These are phyloP conservation scores for Potorous gilbertii DNA, from an alignment of 2,797 vertebrate genomes.

Conservation along the genomic window DNA sequence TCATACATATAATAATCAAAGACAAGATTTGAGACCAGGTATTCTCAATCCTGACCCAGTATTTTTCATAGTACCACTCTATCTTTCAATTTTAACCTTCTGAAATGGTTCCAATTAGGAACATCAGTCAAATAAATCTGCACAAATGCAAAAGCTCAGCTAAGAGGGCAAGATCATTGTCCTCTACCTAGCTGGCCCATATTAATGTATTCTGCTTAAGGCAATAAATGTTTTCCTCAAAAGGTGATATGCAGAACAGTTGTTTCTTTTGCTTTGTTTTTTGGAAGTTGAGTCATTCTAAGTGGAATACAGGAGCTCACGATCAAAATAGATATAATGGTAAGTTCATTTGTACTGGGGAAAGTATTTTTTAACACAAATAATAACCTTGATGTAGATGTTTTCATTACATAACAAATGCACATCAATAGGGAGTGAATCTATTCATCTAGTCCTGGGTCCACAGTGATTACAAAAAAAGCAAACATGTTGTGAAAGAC, in stretches of 20 bases:
- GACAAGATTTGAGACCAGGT: background rate
- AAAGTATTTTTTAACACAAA: background rate
- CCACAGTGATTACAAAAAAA: background rate
- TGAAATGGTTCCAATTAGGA: too few relatives aligned
- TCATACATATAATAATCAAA: too few relatives aligned
- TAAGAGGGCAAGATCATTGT: too few relatives aligned
- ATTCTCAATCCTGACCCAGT: too few relatives aligned
- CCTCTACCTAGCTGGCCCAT: background rate
- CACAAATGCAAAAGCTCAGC: too few relatives aligned
- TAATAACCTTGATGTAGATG: background rate
- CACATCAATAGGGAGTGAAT: background rate
- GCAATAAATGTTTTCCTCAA: slow-evolving; percentile 39
- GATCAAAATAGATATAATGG: background rate
- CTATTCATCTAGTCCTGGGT: background rate
- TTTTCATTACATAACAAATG: background rate
- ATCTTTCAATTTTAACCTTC: background rate
- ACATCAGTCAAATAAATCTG: too few relatives aligned
- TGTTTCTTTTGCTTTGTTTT: slow-evolving; percentile 22
- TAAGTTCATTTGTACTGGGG: background rate
- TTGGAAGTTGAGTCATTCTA: slow-evolving; percentile 25
- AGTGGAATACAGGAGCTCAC: slow-evolving; percentile 5
- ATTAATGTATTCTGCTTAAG: slow-evolving; percentile 25
- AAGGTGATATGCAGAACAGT: background rate
- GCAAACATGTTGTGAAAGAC: background rate
- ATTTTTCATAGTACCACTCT: too few relatives aligned